These are phyloP conservation scores for Mesorhabditis spiculigera DNA, from an alignment of 2,888 invertebrate species.

Conservation along the genomic window DNA sequence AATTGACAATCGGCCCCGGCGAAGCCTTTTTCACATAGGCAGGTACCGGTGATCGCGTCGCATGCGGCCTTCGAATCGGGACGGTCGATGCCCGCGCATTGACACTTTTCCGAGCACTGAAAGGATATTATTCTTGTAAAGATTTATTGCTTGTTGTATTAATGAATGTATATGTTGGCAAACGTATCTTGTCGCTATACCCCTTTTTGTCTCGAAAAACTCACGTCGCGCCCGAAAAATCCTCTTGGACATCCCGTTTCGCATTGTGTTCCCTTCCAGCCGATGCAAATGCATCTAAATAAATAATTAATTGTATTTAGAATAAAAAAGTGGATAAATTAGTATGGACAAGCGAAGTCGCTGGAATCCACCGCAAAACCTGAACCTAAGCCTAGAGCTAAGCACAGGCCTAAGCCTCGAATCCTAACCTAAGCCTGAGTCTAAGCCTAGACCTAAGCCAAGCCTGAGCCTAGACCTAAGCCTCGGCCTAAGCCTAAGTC, in stretches of 20 bases:
- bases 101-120: slow-evolving; percentile 41
- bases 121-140: not conserved
- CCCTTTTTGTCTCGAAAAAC: too few relatives aligned
- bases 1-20: slow-evolving; percentile 34
- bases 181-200: too few relatives aligned
- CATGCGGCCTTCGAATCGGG: slow-evolving; percentile 49
- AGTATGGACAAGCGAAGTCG: too few relatives aligned
- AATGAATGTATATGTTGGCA: not conserved
- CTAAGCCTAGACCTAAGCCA: too few relatives aligned
- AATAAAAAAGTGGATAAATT: too few relatives aligned
- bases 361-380: too few relatives aligned
- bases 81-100: slow-evolving; percentile 53
- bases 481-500: too few relatives aligned
- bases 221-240: slow-evolving; percentile 41
- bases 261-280: slow-evolving; percentile 55
- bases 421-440: too few relatives aligned
- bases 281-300: slow-evolving; percentile 44
- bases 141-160: not conserved
- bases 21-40: slow-evolving; percentile 42
- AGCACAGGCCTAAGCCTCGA: too few relatives aligned
- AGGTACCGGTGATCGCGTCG: slow-evolving; percentile 46
- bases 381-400: too few relatives aligned
- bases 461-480: too few relatives aligned
- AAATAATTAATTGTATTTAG: not conserved
- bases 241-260: slow-evolving; percentile 44